phyloP scores from a whole-genome alignment of 2,888 invertebrate genomes.

The Itoplectis maculator region DNA sequence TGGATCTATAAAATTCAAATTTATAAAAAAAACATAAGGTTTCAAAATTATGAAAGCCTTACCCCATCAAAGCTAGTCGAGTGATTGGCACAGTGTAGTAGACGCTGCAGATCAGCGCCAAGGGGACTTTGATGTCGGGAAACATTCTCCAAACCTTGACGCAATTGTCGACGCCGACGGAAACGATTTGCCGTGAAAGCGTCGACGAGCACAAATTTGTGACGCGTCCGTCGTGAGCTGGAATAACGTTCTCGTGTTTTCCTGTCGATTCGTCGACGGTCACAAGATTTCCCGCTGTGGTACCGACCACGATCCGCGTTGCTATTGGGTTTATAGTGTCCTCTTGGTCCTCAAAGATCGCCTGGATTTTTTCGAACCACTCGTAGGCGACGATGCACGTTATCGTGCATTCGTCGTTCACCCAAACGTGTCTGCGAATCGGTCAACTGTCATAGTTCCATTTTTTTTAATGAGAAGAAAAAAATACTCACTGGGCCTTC shows the following conservation, averaged over 20 bases:
- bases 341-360: conserved; percentile 30
- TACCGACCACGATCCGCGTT: conserved; percentile 72
- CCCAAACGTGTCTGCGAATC: conserved; percentile 70
- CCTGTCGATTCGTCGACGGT: conserved; percentile 70
- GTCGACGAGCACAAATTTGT: conserved; percentile 67
- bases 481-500: conserved; percentile 68
- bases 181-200: conserved; percentile 65
- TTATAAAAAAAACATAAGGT: background rate
- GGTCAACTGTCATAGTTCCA: background rate
- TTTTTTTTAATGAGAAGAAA: background rate
- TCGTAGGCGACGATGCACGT: conserved; percentile 73
- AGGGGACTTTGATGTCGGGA: conserved; percentile 67
- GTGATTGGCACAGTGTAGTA: conserved; percentile 71
- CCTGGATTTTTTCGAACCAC: conserved; percentile 52
- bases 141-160: conserved; percentile 77
- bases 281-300: conserved; percentile 70
- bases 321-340: conserved; percentile 64
- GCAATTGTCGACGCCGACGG: conserved; percentile 72
- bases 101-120: conserved; percentile 69
- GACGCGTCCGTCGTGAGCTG: conserved; percentile 72
- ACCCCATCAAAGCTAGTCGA: conserved; percentile 71
- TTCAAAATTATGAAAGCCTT: conserved; percentile 29
- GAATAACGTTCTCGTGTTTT: conserved; percentile 62
- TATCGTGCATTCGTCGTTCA: conserved; percentile 68
- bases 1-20: conserved; percentile 59